Conservation (phyloP, 2,797 vertebrate genomes). For the Alosa sapidissima region DNA sequence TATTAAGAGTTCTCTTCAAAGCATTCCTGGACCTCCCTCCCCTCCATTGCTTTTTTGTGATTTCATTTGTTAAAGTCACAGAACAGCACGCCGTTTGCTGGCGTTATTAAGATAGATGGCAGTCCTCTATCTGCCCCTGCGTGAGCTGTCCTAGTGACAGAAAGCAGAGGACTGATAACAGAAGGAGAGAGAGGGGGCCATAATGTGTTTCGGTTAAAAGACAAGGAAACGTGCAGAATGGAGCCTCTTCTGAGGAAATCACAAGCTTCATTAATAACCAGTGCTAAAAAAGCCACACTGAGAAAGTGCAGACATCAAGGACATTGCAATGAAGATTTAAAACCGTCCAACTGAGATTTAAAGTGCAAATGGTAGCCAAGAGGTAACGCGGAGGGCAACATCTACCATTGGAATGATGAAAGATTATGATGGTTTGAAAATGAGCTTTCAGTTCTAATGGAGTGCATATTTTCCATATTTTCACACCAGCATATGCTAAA, state of each 20-base stretch:
- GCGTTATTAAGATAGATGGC: constrained; percentile 41
- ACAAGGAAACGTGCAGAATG: constrained; percentile 25
- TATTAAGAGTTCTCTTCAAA: constrained; percentile 7
- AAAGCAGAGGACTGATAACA: constrained; percentile 50
- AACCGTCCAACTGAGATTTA: constrained; percentile 24
- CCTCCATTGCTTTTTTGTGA: neutral
- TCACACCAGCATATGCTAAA: neutral
- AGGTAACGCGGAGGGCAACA: constrained; percentile 44
- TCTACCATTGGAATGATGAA: neutral
- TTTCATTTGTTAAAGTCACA: constrained; percentile 28
- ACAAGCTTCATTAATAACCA: constrained; percentile 52
- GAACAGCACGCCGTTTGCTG: neutral
- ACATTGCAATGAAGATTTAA: constrained; percentile 28
- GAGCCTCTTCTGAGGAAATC: constrained; percentile 40
- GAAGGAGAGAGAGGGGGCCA: neutral
- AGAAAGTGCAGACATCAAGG: constrained; percentile 42
- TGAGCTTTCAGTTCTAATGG: neutral
- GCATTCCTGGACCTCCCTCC: neutral
- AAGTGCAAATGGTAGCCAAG: constrained; percentile 5
- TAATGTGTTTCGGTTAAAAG: constrained; percentile 41
- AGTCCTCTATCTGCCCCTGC: constrained; percentile 19
- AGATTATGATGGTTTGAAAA: neutral
- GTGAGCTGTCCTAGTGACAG: constrained; percentile 39
- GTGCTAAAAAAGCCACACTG: constrained; percentile 51
- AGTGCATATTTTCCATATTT: neutral